phyloP scores from a whole-genome alignment of 2,797 vertebrate genomes.

The Sebastes matsubarae region DNA sequence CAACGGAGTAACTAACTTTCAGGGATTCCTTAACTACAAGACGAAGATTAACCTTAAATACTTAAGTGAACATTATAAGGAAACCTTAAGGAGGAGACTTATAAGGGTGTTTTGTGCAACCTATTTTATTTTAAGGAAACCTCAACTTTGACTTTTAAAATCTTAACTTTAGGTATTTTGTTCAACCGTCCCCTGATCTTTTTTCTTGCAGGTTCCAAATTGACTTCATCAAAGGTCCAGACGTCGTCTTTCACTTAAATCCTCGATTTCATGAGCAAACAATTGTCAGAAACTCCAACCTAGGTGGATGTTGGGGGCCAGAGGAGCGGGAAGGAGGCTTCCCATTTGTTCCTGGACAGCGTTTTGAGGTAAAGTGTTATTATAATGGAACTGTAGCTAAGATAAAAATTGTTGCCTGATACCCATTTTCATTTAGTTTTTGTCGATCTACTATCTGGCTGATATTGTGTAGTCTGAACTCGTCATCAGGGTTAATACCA shows the following conservation, averaged over 20 bases:
- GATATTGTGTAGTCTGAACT: background rate
- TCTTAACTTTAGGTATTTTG: too few relatives aligned
- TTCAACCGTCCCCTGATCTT: background rate
- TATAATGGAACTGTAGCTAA: too few relatives aligned
- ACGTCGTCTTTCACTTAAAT: constrained; percentile 93
- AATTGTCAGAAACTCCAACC: constrained; percentile 87
- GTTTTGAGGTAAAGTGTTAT: constrained; percentile 87
- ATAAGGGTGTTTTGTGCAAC: too few relatives aligned
- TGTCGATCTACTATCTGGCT: background rate
- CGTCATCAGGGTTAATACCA: too few relatives aligned
- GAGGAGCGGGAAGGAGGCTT: constrained; percentile 88
- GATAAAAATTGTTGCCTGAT: background rate
- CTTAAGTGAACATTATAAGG: too few relatives aligned
- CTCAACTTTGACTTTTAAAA: too few relatives aligned
- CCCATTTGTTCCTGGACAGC: constrained; percentile 87
- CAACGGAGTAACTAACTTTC: too few relatives aligned
- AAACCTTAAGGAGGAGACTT: too few relatives aligned
- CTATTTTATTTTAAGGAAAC: too few relatives aligned
- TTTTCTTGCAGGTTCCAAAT: constrained; percentile 82
- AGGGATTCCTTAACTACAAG: too few relatives aligned
- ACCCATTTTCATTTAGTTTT: background rate
- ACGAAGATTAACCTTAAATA: too few relatives aligned
- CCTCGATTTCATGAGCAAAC: constrained; percentile 89
- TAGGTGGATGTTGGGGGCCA: constrained; percentile 85
- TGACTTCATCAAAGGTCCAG: constrained; percentile 86